Evolutionary conservation across 23 tunicate genomes (phyloP).

Genomic region (Halocynthia aurantium): DNA sequence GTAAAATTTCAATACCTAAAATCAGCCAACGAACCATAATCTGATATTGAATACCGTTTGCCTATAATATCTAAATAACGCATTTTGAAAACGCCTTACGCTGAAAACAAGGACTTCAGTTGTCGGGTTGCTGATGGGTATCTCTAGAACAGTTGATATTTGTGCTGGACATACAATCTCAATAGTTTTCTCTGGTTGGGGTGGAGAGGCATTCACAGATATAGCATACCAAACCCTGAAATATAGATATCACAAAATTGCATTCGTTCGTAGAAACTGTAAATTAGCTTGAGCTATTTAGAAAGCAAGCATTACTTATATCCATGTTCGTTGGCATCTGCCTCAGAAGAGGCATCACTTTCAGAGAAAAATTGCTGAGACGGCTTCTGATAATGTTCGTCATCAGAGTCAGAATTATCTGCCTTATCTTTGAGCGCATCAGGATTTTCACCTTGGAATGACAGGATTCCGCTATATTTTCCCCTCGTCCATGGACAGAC

Average conservation of each 20-base stretch:
- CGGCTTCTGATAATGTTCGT: conserved; percentile 11
- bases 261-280: too few species aligned
- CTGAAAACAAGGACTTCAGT: conserved; percentile 41
- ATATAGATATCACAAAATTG: conserved; percentile 11
- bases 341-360: too few species aligned
- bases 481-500: conserved; percentile 81
- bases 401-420: conserved; percentile 75
- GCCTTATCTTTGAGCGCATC: conserved; percentile 16
- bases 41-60: too few species aligned
- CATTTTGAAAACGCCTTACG: conserved; percentile 24
- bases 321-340: too few species aligned
- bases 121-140: conserved; percentile 69
- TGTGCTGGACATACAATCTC: conserved; percentile 77
- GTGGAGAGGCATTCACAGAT: conserved; percentile 45
- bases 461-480: conserved; percentile 41
- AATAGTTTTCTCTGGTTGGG: conserved; percentile 35
- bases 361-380: too few species aligned
- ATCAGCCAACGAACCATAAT: too few species aligned
- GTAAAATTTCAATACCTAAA: too few species aligned
- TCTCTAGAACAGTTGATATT: conserved; percentile 27
- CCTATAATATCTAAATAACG: too few species aligned
- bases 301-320: too few species aligned
- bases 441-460: conserved; percentile 69
- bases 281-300: too few species aligned
- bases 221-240: conserved; percentile 83